These are phyloP conservation scores for Dreissena rostriformis DNA, from an alignment of 1,140 invertebrate genomes.

Conservation along the genomic window DNA sequence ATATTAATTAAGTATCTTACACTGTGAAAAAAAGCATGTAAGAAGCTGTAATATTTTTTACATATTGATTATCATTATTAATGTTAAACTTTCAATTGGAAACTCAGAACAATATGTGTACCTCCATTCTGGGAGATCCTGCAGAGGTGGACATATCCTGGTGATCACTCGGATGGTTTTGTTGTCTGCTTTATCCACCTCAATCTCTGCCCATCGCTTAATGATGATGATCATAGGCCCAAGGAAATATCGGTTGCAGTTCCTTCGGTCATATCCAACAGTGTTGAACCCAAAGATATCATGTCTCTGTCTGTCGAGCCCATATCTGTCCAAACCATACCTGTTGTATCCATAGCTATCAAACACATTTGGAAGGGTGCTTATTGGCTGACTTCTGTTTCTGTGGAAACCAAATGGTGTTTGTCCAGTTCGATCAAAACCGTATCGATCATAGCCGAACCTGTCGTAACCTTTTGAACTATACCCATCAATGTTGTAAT, in stretches of 20 bases:
- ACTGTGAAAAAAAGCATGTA: too few species aligned
- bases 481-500: slow-evolving; percentile 73
- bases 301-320: slow-evolving; percentile 71
- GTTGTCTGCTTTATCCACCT: slow-evolving; percentile 64
- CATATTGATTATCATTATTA: neutral
- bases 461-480: slow-evolving; percentile 68
- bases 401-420: slow-evolving; percentile 67
- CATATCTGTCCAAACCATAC: slow-evolving; percentile 70
- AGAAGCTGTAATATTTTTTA: neutral
- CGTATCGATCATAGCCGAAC: slow-evolving; percentile 72
- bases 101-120: slow-evolving; percentile 7
- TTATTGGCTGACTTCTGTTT: slow-evolving; percentile 54
- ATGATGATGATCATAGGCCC: slow-evolving; percentile 70
- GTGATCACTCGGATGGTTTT: slow-evolving; percentile 66
- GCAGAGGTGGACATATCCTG: slow-evolving; percentile 71
- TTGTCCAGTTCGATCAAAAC: slow-evolving; percentile 64
- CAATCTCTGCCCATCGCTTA: slow-evolving; percentile 51
- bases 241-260: slow-evolving; percentile 68
- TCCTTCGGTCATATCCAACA: slow-evolving; percentile 63
- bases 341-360: slow-evolving; percentile 71
- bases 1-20: too few species aligned
- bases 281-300: slow-evolving; percentile 72
- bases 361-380: slow-evolving; percentile 53
- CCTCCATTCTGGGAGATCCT: slow-evolving; percentile 63
- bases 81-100: neutral